phyloP scores from a whole-genome alignment of 2,113 vertebrate species.

The Colius striatus region DNA sequence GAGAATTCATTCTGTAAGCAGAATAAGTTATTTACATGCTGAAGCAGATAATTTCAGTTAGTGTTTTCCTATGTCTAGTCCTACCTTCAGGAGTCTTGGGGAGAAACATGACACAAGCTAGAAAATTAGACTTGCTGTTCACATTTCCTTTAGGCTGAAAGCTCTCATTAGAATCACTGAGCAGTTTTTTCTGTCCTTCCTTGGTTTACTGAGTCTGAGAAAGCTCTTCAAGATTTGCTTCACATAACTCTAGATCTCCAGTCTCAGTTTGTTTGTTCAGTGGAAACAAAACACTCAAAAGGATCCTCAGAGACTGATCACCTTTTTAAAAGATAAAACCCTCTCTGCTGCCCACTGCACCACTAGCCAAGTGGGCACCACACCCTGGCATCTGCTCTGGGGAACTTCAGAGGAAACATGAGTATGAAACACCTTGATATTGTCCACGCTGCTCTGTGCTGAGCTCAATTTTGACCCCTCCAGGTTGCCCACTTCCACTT shows the following conservation, averaged over 20 bases:
- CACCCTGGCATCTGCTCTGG: not conserved
- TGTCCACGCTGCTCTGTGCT: not conserved
- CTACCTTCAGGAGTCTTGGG: not conserved
- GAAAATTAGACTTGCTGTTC: not conserved
- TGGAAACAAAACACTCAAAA: not conserved
- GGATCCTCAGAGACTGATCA: not conserved
- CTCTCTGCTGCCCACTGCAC: not conserved
- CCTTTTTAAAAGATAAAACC: not conserved
- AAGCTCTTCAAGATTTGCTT: not conserved
- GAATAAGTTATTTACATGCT: not conserved
- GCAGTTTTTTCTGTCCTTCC: not conserved
- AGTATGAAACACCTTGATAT: not conserved
- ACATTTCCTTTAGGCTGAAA: not conserved
- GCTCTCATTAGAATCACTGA: not conserved
- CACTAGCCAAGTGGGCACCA: not conserved
- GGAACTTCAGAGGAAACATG: not conserved
- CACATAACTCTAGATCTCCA: not conserved
- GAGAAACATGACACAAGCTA: not conserved
- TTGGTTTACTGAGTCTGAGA: not conserved
- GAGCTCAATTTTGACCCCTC: not conserved
- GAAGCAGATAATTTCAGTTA: not conserved
- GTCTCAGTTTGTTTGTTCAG: not conserved
- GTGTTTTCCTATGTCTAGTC: not conserved
- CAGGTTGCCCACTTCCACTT: not conserved
- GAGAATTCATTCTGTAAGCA: not conserved